phyloP scores from a whole-genome alignment of 2,888 invertebrate species.

The Amphimallon solstitiale region DNA sequence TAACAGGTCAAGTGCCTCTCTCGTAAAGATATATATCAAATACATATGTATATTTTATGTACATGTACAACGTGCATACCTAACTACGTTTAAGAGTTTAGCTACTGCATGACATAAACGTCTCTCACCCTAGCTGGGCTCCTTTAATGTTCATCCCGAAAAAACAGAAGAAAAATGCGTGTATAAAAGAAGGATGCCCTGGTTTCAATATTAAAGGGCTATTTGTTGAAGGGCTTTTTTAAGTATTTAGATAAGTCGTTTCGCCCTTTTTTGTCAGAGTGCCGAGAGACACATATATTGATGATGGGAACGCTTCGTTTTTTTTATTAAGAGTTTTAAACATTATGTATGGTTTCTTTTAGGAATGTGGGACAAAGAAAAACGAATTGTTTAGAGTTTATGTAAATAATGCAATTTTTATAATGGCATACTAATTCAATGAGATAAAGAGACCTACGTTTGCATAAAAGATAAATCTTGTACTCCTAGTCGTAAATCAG shows the following conservation, averaged over 20 bases:
- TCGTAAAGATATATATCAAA: background rate
- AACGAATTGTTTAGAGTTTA: too few relatives aligned
- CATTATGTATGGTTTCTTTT: too few relatives aligned
- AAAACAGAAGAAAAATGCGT: too few relatives aligned
- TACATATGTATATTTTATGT: background rate
- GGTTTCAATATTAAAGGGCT: constrained; percentile 16
- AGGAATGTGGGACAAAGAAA: too few relatives aligned
- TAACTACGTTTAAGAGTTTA: background rate
- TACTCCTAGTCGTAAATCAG: too few relatives aligned
- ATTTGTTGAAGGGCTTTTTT: constrained; percentile 18
- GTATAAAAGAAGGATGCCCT: background rate
- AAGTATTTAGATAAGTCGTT: constrained; percentile 20
- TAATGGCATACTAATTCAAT: too few relatives aligned
- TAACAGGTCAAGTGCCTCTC: constrained; percentile 44
- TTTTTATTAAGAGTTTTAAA: background rate
- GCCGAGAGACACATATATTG: constrained; percentile 7
- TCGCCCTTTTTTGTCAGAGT: constrained; percentile 10
- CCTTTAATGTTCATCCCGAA: too few relatives aligned
- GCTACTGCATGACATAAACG: background rate
- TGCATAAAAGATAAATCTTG: too few relatives aligned
- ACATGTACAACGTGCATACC: background rate
- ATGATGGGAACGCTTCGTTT: constrained; percentile 10
- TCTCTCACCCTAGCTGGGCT: too few relatives aligned
- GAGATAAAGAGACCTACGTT: too few relatives aligned
- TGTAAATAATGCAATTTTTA: too few relatives aligned